Conservation (phyloP, 2,797 vertebrate species). For the Myripristis jacobus region DNA sequence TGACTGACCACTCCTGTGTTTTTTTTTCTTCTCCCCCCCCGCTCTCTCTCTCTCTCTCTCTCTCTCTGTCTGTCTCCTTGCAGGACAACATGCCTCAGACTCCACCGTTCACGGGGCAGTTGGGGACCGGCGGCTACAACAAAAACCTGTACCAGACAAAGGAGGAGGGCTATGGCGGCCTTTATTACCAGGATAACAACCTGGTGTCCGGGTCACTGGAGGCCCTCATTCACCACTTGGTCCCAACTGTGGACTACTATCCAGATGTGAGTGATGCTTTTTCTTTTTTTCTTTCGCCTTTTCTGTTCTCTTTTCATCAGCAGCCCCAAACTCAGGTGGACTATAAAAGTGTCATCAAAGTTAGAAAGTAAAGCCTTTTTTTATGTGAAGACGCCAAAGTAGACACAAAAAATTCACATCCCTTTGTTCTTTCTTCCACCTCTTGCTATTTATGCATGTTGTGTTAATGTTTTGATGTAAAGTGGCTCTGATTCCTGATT, state of each 20-base stretch:
- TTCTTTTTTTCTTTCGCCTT: neutral
- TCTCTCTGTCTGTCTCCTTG: too few species aligned
- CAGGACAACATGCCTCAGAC: conserved; percentile 96
- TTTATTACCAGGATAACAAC: conserved; percentile 93
- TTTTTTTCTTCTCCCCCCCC: neutral
- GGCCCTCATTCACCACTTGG: conserved; percentile 93
- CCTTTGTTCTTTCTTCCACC: neutral
- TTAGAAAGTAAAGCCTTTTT: neutral
- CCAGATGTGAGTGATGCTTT: conserved; percentile 88
- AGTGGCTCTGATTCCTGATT: too few species aligned
- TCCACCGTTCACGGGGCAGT: conserved; percentile 89
- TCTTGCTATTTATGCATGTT: too few species aligned
- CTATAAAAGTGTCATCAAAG: conserved; percentile 1
- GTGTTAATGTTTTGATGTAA: too few species aligned
- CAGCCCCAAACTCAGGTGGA: neutral
- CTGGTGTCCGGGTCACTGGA: conserved; percentile 94
- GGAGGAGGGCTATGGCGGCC: conserved; percentile 86
- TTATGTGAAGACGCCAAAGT: too few species aligned
- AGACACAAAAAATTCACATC: neutral
- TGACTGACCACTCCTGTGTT: conserved; percentile 23
- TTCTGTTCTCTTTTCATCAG: neutral
- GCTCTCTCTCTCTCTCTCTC: too few species aligned
- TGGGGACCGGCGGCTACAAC: conserved; percentile 89
- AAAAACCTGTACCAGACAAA: conserved; percentile 89
- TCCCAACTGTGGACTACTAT: conserved; percentile 93